Conservation (phyloP, 2,797 vertebrate genomes). For the Silurus aristotelis region DNA sequence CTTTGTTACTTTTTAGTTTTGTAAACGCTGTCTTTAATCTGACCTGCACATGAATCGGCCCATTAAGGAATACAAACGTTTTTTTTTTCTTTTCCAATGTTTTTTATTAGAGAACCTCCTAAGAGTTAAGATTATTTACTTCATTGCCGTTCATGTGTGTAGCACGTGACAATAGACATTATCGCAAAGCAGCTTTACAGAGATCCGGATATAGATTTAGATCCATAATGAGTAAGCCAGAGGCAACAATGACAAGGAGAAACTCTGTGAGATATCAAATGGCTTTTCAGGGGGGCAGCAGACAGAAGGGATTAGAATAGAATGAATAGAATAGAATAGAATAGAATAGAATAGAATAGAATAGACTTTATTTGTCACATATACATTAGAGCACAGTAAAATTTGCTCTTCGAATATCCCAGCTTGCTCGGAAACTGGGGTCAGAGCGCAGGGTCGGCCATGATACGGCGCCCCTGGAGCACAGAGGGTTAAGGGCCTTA, state of each 20-base stretch:
- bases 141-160: background rate
- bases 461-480: no score
- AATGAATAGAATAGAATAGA: no score
- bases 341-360: no score
- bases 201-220: background rate
- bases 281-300: background rate
- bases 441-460: no score
- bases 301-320: no score
- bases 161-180: background rate
- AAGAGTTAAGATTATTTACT: background rate
- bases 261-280: background rate
- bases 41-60: background rate
- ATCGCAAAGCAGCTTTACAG: background rate
- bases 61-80: background rate
- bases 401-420: no score
- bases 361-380: no score
- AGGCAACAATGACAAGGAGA: background rate
- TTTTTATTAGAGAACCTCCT: no score
- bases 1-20: conserved; percentile 34
- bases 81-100: background rate
- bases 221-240: background rate
- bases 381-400: no score
- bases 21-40: background rate
- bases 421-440: no score
- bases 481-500: no score